These are phyloP conservation scores for Chelon auratus DNA, from an alignment of 2,797 vertebrate genomes.

Conservation along the genomic window DNA sequence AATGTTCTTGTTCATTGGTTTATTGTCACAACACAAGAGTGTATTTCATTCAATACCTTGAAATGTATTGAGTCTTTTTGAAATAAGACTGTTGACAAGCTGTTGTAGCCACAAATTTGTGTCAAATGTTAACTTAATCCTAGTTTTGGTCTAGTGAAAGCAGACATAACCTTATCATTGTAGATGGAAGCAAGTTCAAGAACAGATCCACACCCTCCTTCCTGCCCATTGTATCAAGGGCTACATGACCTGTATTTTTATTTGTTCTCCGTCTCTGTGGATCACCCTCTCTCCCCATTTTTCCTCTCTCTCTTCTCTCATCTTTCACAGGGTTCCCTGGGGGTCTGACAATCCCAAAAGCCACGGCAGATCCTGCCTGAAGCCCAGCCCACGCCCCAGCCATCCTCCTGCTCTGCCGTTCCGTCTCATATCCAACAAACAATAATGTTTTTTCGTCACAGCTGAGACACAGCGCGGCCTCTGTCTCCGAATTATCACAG, in stretches of 20 bases:
- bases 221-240: background rate
- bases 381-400: background rate
- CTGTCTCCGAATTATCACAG: background rate
- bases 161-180: background rate
- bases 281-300: background rate
- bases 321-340: background rate
- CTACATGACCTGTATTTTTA: background rate
- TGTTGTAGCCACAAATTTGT: background rate
- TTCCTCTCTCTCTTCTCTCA: background rate
- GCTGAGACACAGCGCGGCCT: background rate
- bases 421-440: background rate
- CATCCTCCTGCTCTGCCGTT: background rate
- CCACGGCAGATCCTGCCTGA: background rate
- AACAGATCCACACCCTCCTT: background rate
- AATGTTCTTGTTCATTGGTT: slow-evolving; percentile 12
- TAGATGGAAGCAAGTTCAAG: background rate
- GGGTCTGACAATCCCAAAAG: background rate
- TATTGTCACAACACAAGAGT: slow-evolving; percentile 9
- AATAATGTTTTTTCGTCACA: background rate
- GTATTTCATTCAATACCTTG: background rate
- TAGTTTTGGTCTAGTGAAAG: background rate
- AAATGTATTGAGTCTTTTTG: slow-evolving; percentile 5
- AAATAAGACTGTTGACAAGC: background rate
- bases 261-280: slow-evolving; percentile 12
- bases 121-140: background rate